A percentile compares a stretch with the other conserved stretches of the same genome.
phyloP scores from a whole-genome alignment of 2,113 vertebrate species.

The Macquaria australasica region DNA sequence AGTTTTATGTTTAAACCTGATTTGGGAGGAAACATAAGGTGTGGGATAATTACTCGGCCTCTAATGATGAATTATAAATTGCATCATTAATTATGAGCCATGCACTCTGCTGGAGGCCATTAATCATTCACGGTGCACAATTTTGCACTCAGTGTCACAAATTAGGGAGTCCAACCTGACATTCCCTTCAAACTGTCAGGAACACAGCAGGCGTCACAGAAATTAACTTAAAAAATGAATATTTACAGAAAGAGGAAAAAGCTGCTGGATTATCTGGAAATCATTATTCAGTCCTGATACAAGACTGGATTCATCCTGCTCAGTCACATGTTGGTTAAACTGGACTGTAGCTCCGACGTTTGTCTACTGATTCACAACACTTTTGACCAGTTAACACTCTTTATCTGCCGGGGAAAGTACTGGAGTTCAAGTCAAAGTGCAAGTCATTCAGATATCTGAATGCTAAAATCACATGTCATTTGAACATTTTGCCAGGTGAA shows the following conservation, averaged over 20 bases:
- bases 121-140: not conserved
- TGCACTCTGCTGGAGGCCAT: not conserved
- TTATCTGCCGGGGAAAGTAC: not conserved
- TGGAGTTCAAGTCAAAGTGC: too few species aligned
- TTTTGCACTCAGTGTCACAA: not conserved
- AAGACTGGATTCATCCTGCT: too few species aligned
- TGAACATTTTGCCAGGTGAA: too few species aligned
- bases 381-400: not conserved
- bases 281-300: not conserved
- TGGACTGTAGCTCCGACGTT: not conserved
- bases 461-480: too few species aligned
- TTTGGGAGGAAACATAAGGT: too few species aligned
- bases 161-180: not conserved
- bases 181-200: not conserved
- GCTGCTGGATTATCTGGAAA: not conserved
- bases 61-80: constrained; percentile 5
- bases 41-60: not conserved
- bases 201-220: too few species aligned
- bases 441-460: not conserved
- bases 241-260: not conserved
- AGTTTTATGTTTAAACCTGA: not conserved
- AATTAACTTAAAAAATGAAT: not conserved
- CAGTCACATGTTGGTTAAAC: not conserved
- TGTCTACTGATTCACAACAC: not conserved
- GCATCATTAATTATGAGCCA: not conserved